These are phyloP conservation scores for Drosophila pallidifrons DNA, from an alignment of 1,140 invertebrate species.

Conservation along the genomic window DNA sequence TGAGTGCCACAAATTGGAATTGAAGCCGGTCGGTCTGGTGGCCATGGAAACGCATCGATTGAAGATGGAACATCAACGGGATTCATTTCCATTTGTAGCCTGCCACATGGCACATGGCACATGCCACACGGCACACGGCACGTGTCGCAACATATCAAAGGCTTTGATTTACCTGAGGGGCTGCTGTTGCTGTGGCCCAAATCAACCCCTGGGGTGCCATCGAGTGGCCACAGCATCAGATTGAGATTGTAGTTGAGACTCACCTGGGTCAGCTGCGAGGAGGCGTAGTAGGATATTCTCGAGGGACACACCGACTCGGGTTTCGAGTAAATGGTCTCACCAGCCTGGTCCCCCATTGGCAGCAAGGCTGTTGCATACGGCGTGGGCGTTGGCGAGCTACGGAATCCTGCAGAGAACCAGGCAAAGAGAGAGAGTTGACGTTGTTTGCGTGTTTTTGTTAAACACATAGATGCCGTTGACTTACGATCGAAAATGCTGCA, in stretches of 20 bases:
- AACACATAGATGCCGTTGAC: slow-evolving; percentile 29
- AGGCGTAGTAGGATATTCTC: slow-evolving; percentile 83
- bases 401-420: slow-evolving; percentile 62
- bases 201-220: slow-evolving; percentile 49
- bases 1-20: slow-evolving; percentile 70
- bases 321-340: slow-evolving; percentile 85
- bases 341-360: slow-evolving; percentile 76
- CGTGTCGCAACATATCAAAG: slow-evolving; percentile 77
- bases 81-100: slow-evolving; percentile 70
- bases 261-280: slow-evolving; percentile 81
- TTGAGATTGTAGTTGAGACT: slow-evolving; percentile 26
- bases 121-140: slow-evolving; percentile 57
- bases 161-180: slow-evolving; percentile 67
- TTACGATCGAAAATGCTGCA: slow-evolving; percentile 84
- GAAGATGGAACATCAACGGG: slow-evolving; percentile 60
- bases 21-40: slow-evolving; percentile 25
- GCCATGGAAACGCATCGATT: slow-evolving; percentile 68
- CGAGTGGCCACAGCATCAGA: slow-evolving; percentile 45
- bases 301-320: slow-evolving; percentile 83
- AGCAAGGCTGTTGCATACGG: slow-evolving; percentile 86
- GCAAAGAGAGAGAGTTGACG: background rate
- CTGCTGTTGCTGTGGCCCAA: slow-evolving; percentile 52
- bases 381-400: slow-evolving; percentile 87
- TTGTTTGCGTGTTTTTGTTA: slow-evolving; percentile 26
- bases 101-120: background rate